Conservation (phyloP, 2,888 invertebrate species). For the Leistus spinibarbis region DNA sequence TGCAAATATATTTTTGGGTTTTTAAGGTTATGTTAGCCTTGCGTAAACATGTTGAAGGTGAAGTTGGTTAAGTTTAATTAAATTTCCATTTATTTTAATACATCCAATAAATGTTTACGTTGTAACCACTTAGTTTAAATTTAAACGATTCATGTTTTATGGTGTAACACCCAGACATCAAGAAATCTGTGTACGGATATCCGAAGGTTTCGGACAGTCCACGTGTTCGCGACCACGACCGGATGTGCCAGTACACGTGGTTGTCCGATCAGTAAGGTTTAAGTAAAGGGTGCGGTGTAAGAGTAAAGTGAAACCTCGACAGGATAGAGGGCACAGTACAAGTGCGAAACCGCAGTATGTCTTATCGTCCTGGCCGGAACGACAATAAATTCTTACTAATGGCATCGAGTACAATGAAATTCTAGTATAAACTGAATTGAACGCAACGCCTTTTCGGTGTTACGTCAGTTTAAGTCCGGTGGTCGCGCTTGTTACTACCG, state of each 20-base stretch:
- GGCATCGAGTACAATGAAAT: constrained; percentile 57
- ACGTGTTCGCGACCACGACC: background rate
- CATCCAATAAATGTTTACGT: background rate
- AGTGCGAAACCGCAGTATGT: constrained; percentile 32
- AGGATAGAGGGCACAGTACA: constrained; percentile 1
- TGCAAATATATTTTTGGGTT: background rate
- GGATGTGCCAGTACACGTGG: background rate
- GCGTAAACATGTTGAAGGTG: background rate
- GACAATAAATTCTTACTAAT: constrained; percentile 58
- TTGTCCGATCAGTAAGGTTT: background rate
- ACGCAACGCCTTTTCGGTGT: constrained; percentile 59
- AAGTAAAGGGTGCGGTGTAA: constrained; percentile 6
- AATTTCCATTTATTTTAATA: background rate
- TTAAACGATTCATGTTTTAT: background rate
- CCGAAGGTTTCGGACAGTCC: background rate
- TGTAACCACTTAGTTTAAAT: background rate
- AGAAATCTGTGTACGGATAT: background rate
- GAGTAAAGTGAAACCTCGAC: background rate
- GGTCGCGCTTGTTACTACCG: background rate
- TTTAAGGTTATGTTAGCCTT: background rate
- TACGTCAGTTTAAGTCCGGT: constrained; percentile 40
- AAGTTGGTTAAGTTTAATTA: background rate
- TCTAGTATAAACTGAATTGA: constrained; percentile 55
- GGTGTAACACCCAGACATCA: background rate
- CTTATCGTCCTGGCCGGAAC: constrained; percentile 53